Conservation (phyloP, 2,113 vertebrate genomes). For the Epinephelus cyanopodus region DNA sequence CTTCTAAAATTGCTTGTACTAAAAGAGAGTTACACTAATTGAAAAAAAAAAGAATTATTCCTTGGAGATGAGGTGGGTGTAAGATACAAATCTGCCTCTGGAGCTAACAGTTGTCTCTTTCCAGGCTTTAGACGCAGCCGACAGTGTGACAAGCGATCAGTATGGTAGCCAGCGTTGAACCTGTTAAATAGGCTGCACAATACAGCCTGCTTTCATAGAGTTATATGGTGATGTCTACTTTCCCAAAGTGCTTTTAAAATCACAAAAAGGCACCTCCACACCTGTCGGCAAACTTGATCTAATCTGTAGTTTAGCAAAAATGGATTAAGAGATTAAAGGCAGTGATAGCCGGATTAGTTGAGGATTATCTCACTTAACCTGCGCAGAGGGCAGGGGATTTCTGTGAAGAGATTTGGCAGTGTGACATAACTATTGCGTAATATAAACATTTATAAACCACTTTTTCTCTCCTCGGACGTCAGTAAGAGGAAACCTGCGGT, state of each 20-base stretch:
- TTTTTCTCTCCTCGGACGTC: neutral
- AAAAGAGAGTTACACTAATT: neutral
- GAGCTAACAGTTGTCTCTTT: conserved; percentile 4
- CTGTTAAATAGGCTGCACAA: neutral
- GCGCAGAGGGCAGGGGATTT: conserved; percentile 46
- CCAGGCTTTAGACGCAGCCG: neutral
- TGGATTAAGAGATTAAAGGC: conserved; percentile 71
- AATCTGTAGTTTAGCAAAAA: conserved; percentile 59
- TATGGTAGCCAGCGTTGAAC: neutral
- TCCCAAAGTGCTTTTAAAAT: conserved; percentile 42
- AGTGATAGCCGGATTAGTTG: conserved; percentile 62
- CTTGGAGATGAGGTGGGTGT: neutral
- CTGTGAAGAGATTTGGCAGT: conserved; percentile 21
- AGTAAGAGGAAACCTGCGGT: conserved; percentile 5
- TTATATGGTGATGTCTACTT: conserved; percentile 9
- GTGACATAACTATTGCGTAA: conserved; percentile 19
- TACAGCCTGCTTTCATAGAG: neutral
- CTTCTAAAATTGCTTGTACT: neutral
- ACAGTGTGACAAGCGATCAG: neutral
- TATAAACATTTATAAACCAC: neutral
- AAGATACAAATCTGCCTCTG: neutral
- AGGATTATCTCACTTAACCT: conserved; percentile 71
- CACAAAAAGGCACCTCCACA: conserved; percentile 21
- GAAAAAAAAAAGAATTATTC: neutral
- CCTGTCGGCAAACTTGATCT: conserved; percentile 56